These are phyloP conservation scores for Smittia aterrima DNA, from an alignment of 2,888 invertebrate genomes.

Conservation along the genomic window DNA sequence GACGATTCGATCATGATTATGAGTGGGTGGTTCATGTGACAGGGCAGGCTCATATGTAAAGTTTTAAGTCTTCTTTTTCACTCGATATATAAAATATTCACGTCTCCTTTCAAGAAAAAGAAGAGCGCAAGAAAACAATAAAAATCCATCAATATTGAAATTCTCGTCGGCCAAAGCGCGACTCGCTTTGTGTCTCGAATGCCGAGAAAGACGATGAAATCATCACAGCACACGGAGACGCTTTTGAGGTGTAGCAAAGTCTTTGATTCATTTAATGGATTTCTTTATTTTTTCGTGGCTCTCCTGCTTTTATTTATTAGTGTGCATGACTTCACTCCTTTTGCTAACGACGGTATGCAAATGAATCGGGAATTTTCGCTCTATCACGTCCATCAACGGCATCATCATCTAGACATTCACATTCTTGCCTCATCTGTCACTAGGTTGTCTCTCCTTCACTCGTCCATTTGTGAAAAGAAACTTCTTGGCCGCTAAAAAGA, in stretches of 20 bases:
- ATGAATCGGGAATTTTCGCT: neutral
- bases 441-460: neutral
- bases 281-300: neutral
- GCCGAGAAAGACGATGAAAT: constrained; percentile 18
- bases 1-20: neutral
- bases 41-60: neutral
- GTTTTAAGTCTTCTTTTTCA: neutral
- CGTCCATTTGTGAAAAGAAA: neutral
- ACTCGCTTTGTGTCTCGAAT: neutral
- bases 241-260: constrained; percentile 15
- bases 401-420: neutral
- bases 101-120: constrained; percentile 5
- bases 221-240: neutral
- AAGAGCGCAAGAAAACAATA: constrained; percentile 10
- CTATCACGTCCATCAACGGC: neutral
- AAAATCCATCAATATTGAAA: constrained; percentile 33
- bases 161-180: neutral
- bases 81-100: neutral
- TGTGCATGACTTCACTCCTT: constrained; percentile 19
- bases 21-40: neutral
- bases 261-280: constrained; percentile 13
- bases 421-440: constrained; percentile 11
- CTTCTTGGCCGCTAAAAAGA: neutral
- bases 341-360: neutral
- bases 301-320: neutral